These are phyloP conservation scores for Caenorhabditis imperialis DNA, from an alignment of 2,888 invertebrate genomes.

Conservation along the genomic window DNA sequence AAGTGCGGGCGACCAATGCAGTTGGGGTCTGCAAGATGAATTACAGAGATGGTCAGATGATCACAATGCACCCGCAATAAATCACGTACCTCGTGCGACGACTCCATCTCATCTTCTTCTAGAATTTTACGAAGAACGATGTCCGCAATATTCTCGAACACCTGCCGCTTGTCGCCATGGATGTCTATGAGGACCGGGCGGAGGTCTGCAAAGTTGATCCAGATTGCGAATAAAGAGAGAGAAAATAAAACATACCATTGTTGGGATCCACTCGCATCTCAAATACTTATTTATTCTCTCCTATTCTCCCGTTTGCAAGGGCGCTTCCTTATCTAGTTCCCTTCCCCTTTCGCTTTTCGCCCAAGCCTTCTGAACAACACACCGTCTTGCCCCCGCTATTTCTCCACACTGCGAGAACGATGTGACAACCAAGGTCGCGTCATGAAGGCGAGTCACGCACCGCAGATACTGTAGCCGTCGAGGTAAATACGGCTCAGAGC, in stretches of 20 bases:
- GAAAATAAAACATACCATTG: conserved; percentile 13
- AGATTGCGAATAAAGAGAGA: neutral
- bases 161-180: conserved; percentile 22
- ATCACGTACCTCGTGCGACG: neutral
- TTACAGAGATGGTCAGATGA: neutral
- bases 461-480: conserved; percentile 11
- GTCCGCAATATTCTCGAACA: conserved; percentile 33
- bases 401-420: neutral
- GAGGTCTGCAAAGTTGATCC: conserved; percentile 11
- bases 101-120: conserved; percentile 19
- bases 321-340: conserved; percentile 38
- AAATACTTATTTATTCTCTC: too few relatives aligned
- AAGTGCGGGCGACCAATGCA: conserved; percentile 17
- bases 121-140: conserved; percentile 23
- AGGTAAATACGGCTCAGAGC: conserved; percentile 11
- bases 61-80: neutral
- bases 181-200: conserved; percentile 26
- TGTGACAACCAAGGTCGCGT: conserved; percentile 46
- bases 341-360: conserved; percentile 38
- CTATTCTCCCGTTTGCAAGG: too few relatives aligned
- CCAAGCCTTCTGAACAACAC: conserved; percentile 42
- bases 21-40: conserved; percentile 4
- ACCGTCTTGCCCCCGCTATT: conserved; percentile 11
- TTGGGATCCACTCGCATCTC: conserved; percentile 23
- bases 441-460: conserved; percentile 25